phyloP scores from a whole-genome alignment of 2,888 invertebrate species.

The Tridacna gigas region DNA sequence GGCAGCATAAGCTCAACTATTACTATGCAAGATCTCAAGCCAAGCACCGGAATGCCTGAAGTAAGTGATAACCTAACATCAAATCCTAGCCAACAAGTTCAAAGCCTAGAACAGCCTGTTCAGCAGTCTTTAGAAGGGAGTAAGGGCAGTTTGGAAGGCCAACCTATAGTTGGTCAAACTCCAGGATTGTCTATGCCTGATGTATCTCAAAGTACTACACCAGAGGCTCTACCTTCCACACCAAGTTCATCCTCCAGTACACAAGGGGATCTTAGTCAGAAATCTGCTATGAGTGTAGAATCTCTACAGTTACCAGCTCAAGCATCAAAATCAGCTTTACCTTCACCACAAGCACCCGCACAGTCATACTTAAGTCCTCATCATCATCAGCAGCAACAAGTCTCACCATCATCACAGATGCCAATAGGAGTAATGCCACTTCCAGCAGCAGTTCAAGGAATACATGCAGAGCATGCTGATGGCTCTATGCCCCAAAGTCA shows the following conservation, averaged over 20 bases:
- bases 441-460: background rate
- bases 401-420: background rate
- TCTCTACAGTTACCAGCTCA: background rate
- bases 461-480: background rate
- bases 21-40: conserved; percentile 8
- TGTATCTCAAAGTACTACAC: background rate
- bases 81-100: background rate
- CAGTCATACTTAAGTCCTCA: background rate
- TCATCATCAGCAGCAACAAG: background rate
- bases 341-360: conserved; percentile 3
- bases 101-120: background rate
- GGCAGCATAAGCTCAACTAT: conserved; percentile 1
- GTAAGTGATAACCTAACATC: background rate
- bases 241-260: conserved; percentile 3
- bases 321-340: background rate
- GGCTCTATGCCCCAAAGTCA: background rate
- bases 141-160: background rate
- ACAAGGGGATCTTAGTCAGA: background rate
- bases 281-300: background rate
- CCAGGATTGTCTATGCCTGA: background rate
- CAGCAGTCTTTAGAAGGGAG: background rate
- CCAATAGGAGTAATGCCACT: background rate
- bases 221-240: conserved; percentile 4
- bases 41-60: background rate
- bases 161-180: background rate